Evolutionary conservation across 2,888 invertebrate genomes (phyloP), one percentile per base, ranked within the genome.

Genomic region (Acrocera orbiculus): DNA sequence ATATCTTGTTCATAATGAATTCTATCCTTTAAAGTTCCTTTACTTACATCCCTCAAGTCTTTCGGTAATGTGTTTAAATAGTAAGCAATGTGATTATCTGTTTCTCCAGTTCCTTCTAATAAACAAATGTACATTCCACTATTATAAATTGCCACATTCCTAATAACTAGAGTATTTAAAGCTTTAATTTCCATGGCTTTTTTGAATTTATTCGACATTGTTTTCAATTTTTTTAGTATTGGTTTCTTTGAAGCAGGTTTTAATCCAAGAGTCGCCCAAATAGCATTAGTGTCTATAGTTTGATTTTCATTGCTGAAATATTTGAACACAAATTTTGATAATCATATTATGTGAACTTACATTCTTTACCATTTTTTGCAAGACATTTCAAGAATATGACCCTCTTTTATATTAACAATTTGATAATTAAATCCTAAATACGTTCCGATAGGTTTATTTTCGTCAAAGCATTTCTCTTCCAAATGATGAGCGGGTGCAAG

Each of bases 301-400:
- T 4, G n/a, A n/a, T n/a, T n/a, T n/a, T n/a, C n/a, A n/a, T n/a
- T n/a, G n/a, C n/a, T n/a, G n/a, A n/a, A n/a, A n/a, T n/a, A n/a
- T n/a, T n/a, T n/a, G n/a, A n/a, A n/a, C n/a, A n/a, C n/a, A n/a
- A n/a, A n/a, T n/a, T n/a, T n/a, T n/a, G n/a, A n/a, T n/a, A n/a
- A n/a, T n/a, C n/a, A n/a, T n/a, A n/a, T n/a, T n/a, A 13, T 5
- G 7, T 19, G 4, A 15, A 17, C 4, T 19, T 34, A 15, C 9
- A 14, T 14, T 20, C 17, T 9, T 30, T 35, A 38, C 38, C 38
- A 38, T 28, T 9, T 26, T 27, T 30, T 28, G 17, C 38, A 38
- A 30, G 32, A 29, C 7, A 38, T 20, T 16, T 35, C 32, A 4
- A 38, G 20, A 22, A 13, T 29, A 32, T 35, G 28, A 5, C 17